These are phyloP conservation scores for Clanis bilineata DNA, from an alignment of 2,888 invertebrate species.

Conservation along the genomic window DNA sequence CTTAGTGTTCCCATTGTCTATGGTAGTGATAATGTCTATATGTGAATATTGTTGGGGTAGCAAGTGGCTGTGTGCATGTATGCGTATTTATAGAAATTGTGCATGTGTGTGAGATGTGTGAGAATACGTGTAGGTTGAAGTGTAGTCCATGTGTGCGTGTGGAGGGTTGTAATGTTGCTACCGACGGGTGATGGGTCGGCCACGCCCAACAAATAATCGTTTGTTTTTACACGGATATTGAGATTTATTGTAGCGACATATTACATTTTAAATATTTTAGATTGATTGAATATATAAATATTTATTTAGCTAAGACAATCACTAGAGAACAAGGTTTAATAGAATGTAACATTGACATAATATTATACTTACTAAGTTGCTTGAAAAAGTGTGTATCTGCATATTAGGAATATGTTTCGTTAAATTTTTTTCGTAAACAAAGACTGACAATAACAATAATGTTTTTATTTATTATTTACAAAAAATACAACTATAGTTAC, in stretches of 20 bases:
- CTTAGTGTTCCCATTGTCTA: conserved; percentile 69
- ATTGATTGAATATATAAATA: neutral
- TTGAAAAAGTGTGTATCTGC: no score
- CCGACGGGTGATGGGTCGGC: conserved; percentile 60
- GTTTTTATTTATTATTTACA: neutral
- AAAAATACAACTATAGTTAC: neutral
- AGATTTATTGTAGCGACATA: neutral
- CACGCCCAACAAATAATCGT: conserved; percentile 70
- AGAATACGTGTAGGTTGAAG: conserved; percentile 28
- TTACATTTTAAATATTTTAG: neutral
- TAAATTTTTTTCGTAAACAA: no score
- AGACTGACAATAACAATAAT: neutral
- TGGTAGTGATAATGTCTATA: conserved; percentile 48
- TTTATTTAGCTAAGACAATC: no score
- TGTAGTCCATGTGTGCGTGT: conserved; percentile 31
- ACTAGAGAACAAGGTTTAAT: no score
- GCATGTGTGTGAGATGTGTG: conserved; percentile 24
- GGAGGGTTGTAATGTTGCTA: conserved; percentile 60
- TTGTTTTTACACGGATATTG: conserved; percentile 48
- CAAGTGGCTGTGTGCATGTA: conserved; percentile 40
- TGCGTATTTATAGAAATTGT: conserved; percentile 26
- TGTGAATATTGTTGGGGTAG: conserved; percentile 49
- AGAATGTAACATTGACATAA: no score
- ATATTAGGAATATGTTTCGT: no score
- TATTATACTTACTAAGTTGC: no score